These are phyloP conservation scores for Cordylochernes scorpioides DNA, from an alignment of 2,888 invertebrate species.

Conservation along the genomic window DNA sequence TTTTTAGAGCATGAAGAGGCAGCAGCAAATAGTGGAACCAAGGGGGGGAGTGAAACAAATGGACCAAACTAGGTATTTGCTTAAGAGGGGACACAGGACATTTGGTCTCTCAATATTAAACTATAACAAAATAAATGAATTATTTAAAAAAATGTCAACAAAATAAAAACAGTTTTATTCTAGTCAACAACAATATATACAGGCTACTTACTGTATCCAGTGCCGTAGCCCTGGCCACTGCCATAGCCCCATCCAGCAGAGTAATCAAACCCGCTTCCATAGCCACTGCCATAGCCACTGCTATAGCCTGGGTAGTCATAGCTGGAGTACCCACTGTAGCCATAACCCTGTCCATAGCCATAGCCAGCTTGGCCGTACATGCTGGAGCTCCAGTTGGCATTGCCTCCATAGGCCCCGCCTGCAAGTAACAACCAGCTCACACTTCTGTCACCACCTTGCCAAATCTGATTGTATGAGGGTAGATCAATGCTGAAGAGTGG, in stretches of 20 bases:
- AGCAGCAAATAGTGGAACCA: too few species aligned
- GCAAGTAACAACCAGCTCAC: conserved; percentile 3
- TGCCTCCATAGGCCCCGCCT: conserved; percentile 15
- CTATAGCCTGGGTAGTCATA: conserved; percentile 28
- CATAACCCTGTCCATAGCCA: conserved; percentile 26
- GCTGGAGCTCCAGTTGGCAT: conserved; percentile 16
- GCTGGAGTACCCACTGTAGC: conserved; percentile 15
- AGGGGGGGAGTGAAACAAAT: too few species aligned
- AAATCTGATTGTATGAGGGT: background rate
- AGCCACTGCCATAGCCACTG: conserved; percentile 35
- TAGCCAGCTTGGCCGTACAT: conserved; percentile 20
- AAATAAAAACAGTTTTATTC: conserved; percentile 1
- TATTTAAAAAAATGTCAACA: too few species aligned
- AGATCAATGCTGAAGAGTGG: too few species aligned
- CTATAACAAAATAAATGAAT: too few species aligned
- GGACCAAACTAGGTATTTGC: too few species aligned
- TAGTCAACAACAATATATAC: too few species aligned
- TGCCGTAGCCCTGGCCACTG: conserved; percentile 12
- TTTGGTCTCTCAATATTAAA: too few species aligned
- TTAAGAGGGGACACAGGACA: too few species aligned
- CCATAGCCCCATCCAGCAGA: conserved; percentile 24
- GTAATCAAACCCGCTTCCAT: conserved; percentile 9
- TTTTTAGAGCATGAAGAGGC: too few species aligned
- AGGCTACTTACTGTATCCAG: conserved; percentile 8
- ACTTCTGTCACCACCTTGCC: background rate